These are phyloP conservation scores for Agonopterix subpropinquella DNA, from an alignment of 2,888 invertebrate species.

Conservation along the genomic window DNA sequence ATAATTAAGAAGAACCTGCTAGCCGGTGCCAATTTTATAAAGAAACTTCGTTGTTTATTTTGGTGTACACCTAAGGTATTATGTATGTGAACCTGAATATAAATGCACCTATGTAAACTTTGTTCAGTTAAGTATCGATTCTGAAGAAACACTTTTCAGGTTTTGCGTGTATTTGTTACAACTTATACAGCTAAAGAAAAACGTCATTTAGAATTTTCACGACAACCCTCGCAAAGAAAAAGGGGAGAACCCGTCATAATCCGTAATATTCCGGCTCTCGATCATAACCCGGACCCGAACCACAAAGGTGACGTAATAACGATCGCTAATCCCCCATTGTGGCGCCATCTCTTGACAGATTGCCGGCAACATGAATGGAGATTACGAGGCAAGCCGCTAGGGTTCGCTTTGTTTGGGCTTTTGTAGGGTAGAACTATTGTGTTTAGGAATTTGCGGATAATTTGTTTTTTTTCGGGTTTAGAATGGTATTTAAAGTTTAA, in stretches of 20 bases:
- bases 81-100: too few species aligned
- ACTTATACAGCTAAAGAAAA: too few species aligned
- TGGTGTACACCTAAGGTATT: too few species aligned
- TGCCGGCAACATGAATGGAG: slow-evolving; percentile 60
- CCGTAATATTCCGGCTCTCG: slow-evolving; percentile 68
- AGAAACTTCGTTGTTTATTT: too few species aligned
- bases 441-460: slow-evolving; percentile 24
- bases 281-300: slow-evolving; percentile 54
- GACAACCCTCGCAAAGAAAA: slow-evolving; percentile 17
- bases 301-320: slow-evolving; percentile 73
- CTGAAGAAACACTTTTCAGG: too few species aligned
- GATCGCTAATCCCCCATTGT: slow-evolving; percentile 69
- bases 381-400: slow-evolving; percentile 44
- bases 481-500: too few species aligned
- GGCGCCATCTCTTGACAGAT: slow-evolving; percentile 72
- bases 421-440: slow-evolving; percentile 57
- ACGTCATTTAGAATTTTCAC: not conserved
- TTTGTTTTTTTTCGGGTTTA: slow-evolving; percentile 7
- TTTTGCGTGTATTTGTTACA: too few species aligned
- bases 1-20: too few species aligned
- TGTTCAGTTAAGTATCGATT: too few species aligned
- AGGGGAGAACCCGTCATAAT: slow-evolving; percentile 64
- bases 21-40: too few species aligned
- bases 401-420: slow-evolving; percentile 54
- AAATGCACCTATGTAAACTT: too few species aligned